Base-by-base conservation (phyloP, 1,140 invertebrate genomes). In the Cheumatopsyche charites region DNA sequence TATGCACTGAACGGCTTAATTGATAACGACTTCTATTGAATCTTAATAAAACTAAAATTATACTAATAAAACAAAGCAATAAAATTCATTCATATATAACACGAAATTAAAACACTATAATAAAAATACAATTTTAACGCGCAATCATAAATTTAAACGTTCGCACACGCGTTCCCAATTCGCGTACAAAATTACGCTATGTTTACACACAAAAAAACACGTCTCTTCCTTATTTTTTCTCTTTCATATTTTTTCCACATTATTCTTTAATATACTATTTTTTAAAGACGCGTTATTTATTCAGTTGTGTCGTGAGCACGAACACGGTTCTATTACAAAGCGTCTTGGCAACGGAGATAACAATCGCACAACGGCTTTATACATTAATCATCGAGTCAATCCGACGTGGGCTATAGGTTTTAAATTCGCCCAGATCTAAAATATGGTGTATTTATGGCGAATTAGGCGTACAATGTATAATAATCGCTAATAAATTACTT, bases 341-440 rank as follows among this genome's bases (percentile, higher is more conserved):
- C 26, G 55, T 68, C 66, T 68, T 55, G 66, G 66, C 66, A n/a
- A 68, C 25, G 66, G 41, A 68, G 66, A 68, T 68, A 36, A 68
- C 45, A 23, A 68, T 68, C 66, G 45, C 47, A 67, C 45, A 68
- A 45, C 66, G 66, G 45, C 49, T 68, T 23, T 21, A 36, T 68
- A 7, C 66, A 68, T 68, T 68, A 68, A 68, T 68, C 66, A 68
- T 63, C 13, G 6, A 41, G 62, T 29, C 36, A 12, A 45, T 52
- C 49, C 66, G 47, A 68, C 17, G 2, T 21, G 63, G 63, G 7
- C 36, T 15, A 63, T 42, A 17, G 41, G 58, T 5, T n/a, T n/a
- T n/a, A n/a, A n/a, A n/a, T n/a, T 58, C 21, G 23, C 29, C 15
- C 5, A 29, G 1, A 17, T 63, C 42, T 42, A 63, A 63, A 63